Conservation (phyloP, 2,113 vertebrate species). For the Marcusenius ussheri region DNA sequence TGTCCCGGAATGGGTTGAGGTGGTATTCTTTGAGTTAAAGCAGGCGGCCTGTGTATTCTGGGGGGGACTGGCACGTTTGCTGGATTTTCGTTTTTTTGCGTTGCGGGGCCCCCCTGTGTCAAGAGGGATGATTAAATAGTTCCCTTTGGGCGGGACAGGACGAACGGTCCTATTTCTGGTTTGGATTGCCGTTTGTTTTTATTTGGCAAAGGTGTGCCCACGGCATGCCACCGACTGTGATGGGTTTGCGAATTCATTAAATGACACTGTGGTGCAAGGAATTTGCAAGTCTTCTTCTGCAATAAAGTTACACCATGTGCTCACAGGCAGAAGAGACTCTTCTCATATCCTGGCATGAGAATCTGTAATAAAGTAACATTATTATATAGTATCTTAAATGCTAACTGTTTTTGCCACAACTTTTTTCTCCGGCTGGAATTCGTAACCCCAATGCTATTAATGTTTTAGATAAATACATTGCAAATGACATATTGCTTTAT, state of each 20-base stretch:
- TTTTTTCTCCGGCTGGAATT: not conserved
- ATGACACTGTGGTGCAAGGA: not conserved
- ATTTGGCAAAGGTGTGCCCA: conserved; percentile 1
- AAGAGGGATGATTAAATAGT: not conserved
- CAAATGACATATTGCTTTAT: not conserved
- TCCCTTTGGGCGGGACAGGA: not conserved
- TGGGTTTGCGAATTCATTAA: not conserved
- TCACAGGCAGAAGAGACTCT: not conserved
- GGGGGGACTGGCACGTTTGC: not conserved
- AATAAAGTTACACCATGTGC: not conserved
- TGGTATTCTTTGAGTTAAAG: not conserved
- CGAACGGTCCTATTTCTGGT: not conserved
- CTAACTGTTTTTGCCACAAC: not conserved
- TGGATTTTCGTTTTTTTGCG: not conserved
- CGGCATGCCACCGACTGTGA: not conserved
- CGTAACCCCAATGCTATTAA: not conserved
- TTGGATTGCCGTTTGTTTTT: conserved; percentile 12
- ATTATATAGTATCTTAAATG: not conserved
- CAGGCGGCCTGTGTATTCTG: not conserved
- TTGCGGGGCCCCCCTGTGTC: not conserved
- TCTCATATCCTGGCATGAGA: not conserved
- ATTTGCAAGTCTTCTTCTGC: not conserved
- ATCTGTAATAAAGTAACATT: not conserved
- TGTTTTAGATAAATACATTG: not conserved
- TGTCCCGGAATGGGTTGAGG: not conserved